Evolutionary conservation across 2,888 invertebrate species (phyloP), one percentile per base, ranked within the genome.

Genomic region (Leptinotarsa tumamoca): DNA sequence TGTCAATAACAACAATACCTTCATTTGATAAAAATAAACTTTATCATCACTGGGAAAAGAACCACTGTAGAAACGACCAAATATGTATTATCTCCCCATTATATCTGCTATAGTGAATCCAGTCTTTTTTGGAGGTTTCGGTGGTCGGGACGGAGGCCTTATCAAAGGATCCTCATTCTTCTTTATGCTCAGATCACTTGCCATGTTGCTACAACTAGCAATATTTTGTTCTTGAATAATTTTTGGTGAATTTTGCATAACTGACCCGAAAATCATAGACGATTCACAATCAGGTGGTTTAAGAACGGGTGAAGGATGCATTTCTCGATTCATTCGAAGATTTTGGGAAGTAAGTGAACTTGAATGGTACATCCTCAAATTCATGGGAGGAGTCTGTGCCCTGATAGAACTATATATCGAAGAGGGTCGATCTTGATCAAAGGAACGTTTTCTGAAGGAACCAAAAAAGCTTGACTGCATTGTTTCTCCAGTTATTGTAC

Each of bases 41-140:
- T 43, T 43, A 1, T 43, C 43, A 43, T 5, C 13, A 43, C 43
- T 43, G 43, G 43, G 43, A 10, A 43, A 4, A 58, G 14, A 23
- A 58, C 58, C 23, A 58, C 4, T 14, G 4, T 58, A 4, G n/a
- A 15, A 52, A 52, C 52, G 18, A n/a, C 23, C 13, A 18, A 58
- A 63, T 63, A 33, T 33, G 7, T 33, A 79, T 78, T 91, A 95
- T 88, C 95, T 94, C 85, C 96, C 92, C 96, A 96, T 96, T 82
- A 96, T 96, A 83, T 96, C 96, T 85, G 95, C 96, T 90, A 96
- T 96, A 86, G 95, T 96, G 88, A 96, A 96, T 21, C 96, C 96
- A 85, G 95, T 95, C 84, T 94, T 94, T 81, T 90, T 90, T 4
- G 90, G 90, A 2, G 94, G 92, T 23, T 90, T 90, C 49, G 90